Percentiles rank a stretch among this genome's conserved stretches.
phyloP scores from a whole-genome alignment of 2,888 invertebrate species.

The Drosophila pegasa region DNA sequence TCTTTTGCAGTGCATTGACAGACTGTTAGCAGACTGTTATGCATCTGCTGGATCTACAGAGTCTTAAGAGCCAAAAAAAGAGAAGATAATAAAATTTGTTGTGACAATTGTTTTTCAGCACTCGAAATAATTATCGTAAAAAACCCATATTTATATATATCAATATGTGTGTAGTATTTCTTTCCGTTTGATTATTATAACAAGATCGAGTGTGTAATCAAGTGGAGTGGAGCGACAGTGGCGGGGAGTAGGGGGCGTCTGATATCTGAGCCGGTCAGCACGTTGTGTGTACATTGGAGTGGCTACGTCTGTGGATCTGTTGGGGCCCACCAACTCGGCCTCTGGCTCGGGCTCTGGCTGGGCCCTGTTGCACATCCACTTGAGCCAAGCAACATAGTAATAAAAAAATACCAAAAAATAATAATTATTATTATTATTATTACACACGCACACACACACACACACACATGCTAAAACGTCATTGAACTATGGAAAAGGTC shows the following conservation, averaged over 20 bases:
- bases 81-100: slow-evolving; percentile 23
- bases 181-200: slow-evolving; percentile 65
- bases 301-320: slow-evolving; percentile 54
- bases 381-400: slow-evolving; percentile 51
- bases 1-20: slow-evolving; percentile 5
- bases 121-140: slow-evolving; percentile 78
- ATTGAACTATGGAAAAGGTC: slow-evolving; percentile 80
- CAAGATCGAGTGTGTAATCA: slow-evolving; percentile 74
- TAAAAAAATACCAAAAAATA: slow-evolving; percentile 69
- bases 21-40: slow-evolving; percentile 13
- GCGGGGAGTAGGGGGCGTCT: slow-evolving; percentile 13
- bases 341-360: slow-evolving; percentile 52
- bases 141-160: slow-evolving; percentile 49
- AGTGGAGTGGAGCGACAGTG: slow-evolving; percentile 31
- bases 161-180: slow-evolving; percentile 59
- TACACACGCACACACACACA: slow-evolving; percentile 24
- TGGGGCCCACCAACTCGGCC: slow-evolving; percentile 51
- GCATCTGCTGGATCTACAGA: not conserved
- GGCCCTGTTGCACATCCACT: slow-evolving; percentile 55
- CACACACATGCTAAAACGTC: slow-evolving; percentile 59
- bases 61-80: not conserved
- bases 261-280: slow-evolving; percentile 63
- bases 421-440: slow-evolving; percentile 64
- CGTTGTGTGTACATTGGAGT: slow-evolving; percentile 72
- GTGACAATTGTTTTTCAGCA: slow-evolving; percentile 65